Percentiles rank a stretch among this genome's conserved stretches.
Evolutionary conservation across 2,797 vertebrate genomes (phyloP).

Genomic region (Sus cebifrons): DNA sequence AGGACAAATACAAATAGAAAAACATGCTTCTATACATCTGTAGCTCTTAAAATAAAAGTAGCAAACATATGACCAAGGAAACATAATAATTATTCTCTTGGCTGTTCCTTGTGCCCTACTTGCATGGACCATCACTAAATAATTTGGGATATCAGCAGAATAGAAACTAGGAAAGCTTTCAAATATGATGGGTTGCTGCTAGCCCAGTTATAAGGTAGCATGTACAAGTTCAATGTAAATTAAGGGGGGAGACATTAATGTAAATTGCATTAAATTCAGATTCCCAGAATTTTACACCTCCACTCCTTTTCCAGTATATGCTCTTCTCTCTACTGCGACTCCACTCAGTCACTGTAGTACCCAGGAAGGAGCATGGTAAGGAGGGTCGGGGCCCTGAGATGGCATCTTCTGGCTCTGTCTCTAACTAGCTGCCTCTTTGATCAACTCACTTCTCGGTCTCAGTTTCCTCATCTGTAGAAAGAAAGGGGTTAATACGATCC

Average conservation of each 20-base stretch:
- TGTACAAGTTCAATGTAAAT: background rate
- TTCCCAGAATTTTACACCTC: background rate
- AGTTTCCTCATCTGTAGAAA: background rate
- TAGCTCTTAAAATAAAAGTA: background rate
- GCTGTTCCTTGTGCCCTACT: background rate
- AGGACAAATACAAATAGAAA: background rate
- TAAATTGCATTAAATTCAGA: conserved; percentile 23
- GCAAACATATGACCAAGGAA: background rate
- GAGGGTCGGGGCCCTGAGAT: background rate
- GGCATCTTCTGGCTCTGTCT: background rate
- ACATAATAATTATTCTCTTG: background rate
- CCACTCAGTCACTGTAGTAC: background rate
- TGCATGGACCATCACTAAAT: background rate
- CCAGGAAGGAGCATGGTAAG: background rate
- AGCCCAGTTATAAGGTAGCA: background rate
- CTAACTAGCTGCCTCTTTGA: background rate
- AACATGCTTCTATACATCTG: background rate
- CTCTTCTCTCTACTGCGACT: background rate
- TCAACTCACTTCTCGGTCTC: background rate
- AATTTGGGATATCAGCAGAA: background rate
- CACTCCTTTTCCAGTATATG: background rate
- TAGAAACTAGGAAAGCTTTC: background rate
- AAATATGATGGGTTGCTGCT: background rate
- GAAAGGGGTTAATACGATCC: background rate
- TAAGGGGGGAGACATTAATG: background rate